Conservation (phyloP, 2,113 vertebrate species). For the Motacilla alba region DNA sequence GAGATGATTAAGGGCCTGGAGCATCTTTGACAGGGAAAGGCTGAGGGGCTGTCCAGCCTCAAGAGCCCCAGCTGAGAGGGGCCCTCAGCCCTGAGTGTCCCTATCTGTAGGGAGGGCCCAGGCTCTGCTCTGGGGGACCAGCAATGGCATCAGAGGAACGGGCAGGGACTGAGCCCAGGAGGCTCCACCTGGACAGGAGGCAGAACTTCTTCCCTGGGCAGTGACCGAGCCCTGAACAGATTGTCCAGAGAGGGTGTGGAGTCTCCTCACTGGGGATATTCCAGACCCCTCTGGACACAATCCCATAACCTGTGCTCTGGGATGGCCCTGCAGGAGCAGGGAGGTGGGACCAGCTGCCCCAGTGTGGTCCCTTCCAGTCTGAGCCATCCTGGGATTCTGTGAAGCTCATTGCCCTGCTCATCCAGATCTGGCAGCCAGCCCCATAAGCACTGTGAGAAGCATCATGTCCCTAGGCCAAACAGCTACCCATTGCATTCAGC, state of each 20-base stretch:
- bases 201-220: neutral
- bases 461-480: neutral
- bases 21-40: neutral
- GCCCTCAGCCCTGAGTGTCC: neutral
- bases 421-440: neutral
- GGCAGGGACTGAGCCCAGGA: neutral
- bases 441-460: neutral
- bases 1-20: neutral
- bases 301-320: neutral
- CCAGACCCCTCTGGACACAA: rapidly evolving
- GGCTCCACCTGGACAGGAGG: neutral
- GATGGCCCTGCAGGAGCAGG: neutral
- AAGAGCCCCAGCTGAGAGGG: neutral
- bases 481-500: neutral
- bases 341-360: neutral
- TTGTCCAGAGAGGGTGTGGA: neutral
- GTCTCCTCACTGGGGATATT: neutral
- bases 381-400: neutral
- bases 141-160: neutral
- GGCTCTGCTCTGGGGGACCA: neutral
- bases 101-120: neutral
- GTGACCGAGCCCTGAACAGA: neutral
- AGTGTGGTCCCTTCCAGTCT: neutral
- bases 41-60: neutral
- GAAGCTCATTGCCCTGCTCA: neutral